These are phyloP conservation scores for Paralvinella palmiformis DNA, from an alignment of 1,140 invertebrate genomes.

Conservation along the genomic window DNA sequence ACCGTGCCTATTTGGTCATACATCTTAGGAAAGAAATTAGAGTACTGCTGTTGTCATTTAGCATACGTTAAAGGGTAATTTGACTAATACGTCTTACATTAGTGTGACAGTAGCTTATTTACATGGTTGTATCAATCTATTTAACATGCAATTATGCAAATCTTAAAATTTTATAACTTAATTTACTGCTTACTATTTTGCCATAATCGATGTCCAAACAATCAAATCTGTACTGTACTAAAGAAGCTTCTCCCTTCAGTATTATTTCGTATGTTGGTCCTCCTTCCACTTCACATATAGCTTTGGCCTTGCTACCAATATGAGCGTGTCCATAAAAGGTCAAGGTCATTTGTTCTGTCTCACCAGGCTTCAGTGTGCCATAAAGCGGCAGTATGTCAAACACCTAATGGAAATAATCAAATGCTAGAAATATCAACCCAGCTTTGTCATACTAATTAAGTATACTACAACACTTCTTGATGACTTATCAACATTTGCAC, in stretches of 20 bases:
- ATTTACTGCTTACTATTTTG: slow-evolving; percentile 36
- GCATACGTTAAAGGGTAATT: too few relatives aligned
- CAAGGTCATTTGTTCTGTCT: slow-evolving; percentile 48
- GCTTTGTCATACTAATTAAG: too few relatives aligned
- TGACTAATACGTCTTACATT: too few relatives aligned
- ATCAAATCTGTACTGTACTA: slow-evolving; percentile 47
- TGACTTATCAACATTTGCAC: too few relatives aligned
- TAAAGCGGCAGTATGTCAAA: slow-evolving; percentile 50
- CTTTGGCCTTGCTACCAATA: slow-evolving; percentile 43
- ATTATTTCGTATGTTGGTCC: slow-evolving; percentile 47
- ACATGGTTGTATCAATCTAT: too few relatives aligned
- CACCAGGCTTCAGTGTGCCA: slow-evolving; percentile 46
- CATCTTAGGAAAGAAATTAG: slow-evolving; percentile 37
- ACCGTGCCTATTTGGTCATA: slow-evolving; percentile 41
- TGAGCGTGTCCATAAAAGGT: slow-evolving; percentile 50
- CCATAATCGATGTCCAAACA: slow-evolving; percentile 46
- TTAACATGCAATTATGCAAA: too few relatives aligned
- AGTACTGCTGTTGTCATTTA: too few relatives aligned
- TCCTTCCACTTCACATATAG: slow-evolving; percentile 48
- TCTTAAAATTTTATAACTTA: not conserved
- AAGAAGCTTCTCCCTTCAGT: slow-evolving; percentile 45
- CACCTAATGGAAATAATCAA: too few relatives aligned
- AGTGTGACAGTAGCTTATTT: too few relatives aligned
- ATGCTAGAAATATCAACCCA: too few relatives aligned
- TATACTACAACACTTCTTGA: too few relatives aligned